These are phyloP conservation scores for Neolamprologus sp. DNA, from an alignment of 2,113 vertebrate species.

Conservation along the genomic window DNA sequence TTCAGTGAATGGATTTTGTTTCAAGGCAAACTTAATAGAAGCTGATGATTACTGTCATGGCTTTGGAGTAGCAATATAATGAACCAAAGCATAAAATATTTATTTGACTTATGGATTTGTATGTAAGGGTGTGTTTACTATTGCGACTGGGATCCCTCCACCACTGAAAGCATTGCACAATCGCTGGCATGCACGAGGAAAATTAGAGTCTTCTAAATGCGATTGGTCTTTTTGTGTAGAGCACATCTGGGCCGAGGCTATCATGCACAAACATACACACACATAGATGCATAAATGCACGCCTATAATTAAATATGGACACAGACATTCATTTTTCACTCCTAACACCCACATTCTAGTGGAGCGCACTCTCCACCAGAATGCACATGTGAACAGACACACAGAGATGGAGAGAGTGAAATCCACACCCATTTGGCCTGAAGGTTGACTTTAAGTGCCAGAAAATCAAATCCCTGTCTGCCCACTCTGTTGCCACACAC, in stretches of 20 bases:
- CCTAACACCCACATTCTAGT: neutral
- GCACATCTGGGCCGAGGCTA: neutral
- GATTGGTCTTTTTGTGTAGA: conserved; percentile 16
- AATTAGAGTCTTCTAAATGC: conserved; percentile 22
- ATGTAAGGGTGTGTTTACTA: neutral
- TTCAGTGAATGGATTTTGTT: conserved; percentile 3
- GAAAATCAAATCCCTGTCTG: conserved; percentile 31
- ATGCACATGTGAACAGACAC: neutral
- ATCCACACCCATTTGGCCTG: conserved; percentile 23
- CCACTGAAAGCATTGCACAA: neutral
- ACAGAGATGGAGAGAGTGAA: neutral
- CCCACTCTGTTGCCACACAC: neutral
- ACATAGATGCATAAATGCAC: neutral
- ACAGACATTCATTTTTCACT: neutral
- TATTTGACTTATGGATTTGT: neutral
- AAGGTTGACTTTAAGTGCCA: conserved; percentile 14
- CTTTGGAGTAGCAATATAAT: neutral
- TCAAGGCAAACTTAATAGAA: neutral
- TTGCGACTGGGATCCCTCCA: neutral
- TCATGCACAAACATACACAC: neutral
- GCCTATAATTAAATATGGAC: neutral
- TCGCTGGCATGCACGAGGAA: neutral
- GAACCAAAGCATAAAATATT: neutral
- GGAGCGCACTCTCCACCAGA: neutral
- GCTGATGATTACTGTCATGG: neutral